Evolutionary conservation across 2,888 invertebrate genomes (phyloP), one percentile per base, ranked within the genome.

Genomic region (Brenthis hecate): DNA sequence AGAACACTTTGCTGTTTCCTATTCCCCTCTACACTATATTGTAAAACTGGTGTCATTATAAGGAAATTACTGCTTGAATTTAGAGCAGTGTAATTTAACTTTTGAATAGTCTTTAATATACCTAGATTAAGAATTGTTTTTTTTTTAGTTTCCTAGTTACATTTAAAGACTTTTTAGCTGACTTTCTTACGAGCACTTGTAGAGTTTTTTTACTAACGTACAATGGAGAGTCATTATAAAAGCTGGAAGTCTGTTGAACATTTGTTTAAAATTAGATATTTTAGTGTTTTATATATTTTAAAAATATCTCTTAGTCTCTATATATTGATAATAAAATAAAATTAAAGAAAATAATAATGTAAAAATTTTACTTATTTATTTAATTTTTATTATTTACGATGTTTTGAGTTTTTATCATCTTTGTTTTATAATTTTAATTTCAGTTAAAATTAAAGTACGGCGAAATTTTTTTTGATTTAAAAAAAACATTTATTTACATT

Each of bases 181-280:
- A 50, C 60, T 60, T 50, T 28, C 60, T 60, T 50, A 50, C 50
- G 50, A 60, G 50, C 50, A 60, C 50, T 60, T 60, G 50, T 50
- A 60, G 60, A 50, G 60, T 28, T 16, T 50, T 50, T 60, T 60
- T 50, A 60, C 50, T 50, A 0, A 50, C 60, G 16, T 16, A 50
- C 60, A 60, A 50, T 60, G 60, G 48, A 50, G 50, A 60, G 16
- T 60, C 50, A 16, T 60, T 60, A 60, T 60, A 60, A 48, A 58
- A 50, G 60, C n/a, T 28, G 60, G 28, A 60, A 60, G 5, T 50
- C 13, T 50, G 50, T 5, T 28, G 60, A 60, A 28, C 1, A n/a
- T 60, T 60, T 60, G 50, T n/a, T 60, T 32, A n/a, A 6, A n/a
- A 48, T n/a, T 14, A 48, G 6, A 23, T 48, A 14, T 28, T 58